Evolutionary conservation across 2,113 vertebrate species (phyloP).

Genomic region (Emydocephalus ijimae): DNA sequence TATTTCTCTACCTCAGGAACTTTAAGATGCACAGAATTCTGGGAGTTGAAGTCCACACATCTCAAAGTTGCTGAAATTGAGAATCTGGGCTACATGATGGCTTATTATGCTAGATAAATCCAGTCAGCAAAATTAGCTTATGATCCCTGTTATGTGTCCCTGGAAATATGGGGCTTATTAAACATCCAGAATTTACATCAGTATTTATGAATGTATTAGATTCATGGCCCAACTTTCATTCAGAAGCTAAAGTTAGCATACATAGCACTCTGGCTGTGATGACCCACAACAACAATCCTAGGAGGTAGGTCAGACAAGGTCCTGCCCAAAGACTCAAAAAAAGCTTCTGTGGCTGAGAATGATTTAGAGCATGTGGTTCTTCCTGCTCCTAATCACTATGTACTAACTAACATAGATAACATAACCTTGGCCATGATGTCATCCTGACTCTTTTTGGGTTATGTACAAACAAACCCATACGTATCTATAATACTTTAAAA

Average conservation of each 20-base stretch:
- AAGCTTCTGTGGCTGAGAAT: neutral
- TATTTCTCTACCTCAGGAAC: neutral
- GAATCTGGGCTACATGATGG: neutral
- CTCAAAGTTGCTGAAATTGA: neutral
- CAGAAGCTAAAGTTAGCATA: neutral
- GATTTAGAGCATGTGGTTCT: neutral
- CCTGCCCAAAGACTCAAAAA: too few species aligned
- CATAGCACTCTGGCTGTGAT: neutral
- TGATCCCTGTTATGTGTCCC: neutral
- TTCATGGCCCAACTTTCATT: neutral
- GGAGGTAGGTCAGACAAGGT: neutral
- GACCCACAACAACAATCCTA: neutral
- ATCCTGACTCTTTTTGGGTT: neutral
- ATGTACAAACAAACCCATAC: neutral
- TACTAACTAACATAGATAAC: neutral
- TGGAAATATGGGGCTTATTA: neutral
- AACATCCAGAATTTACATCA: neutral
- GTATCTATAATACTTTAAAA: neutral
- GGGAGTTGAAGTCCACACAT: neutral
- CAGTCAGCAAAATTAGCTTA: neutral
- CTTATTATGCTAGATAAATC: neutral
- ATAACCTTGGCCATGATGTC: neutral
- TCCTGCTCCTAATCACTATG: neutral
- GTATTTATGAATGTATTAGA: neutral
- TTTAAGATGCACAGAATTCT: neutral